phyloP scores from a whole-genome alignment of 2,113 vertebrate genomes.

The Eira barbara region DNA sequence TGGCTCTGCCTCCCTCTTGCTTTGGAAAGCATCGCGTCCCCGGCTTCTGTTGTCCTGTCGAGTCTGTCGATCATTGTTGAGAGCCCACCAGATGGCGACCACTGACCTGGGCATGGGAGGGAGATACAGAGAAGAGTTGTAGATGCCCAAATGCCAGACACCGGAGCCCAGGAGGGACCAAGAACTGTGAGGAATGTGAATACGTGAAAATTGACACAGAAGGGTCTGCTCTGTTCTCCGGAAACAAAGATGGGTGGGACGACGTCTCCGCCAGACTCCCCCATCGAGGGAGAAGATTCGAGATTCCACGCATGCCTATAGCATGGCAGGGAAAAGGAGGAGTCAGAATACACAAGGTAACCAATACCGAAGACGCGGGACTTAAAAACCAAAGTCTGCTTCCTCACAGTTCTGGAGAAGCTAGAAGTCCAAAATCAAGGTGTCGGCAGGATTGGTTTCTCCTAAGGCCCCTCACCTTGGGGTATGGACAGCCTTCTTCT shows the following conservation, averaged over 20 bases:
- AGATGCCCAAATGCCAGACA: background rate
- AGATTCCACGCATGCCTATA: background rate
- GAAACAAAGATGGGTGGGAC: background rate
- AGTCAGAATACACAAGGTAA: background rate
- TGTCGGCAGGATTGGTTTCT: background rate
- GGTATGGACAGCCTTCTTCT: fast-evolving
- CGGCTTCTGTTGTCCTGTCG: fast-evolving
- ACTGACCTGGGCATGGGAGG: fast-evolving
- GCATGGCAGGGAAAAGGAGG: background rate
- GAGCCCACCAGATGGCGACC: too few species aligned
- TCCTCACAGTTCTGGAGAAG: background rate
- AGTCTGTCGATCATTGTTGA: too few species aligned
- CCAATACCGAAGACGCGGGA: background rate
- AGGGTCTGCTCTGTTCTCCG: background rate
- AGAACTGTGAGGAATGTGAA: background rate
- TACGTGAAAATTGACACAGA: fast-evolving
- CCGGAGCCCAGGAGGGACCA: fast-evolving
- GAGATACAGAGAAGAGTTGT: background rate
- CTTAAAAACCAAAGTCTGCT: too few species aligned
- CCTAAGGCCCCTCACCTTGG: background rate
- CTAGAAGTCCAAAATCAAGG: too few species aligned
- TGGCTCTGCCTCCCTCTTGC: fast-evolving
- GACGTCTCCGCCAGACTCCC: background rate
- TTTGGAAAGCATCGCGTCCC: background rate
- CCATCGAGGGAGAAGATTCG: background rate